Evolutionary conservation across 2,797 vertebrate species (phyloP), one percentile per base, ranked within the genome.

Genomic region (Lophotriccus pileatus): DNA sequence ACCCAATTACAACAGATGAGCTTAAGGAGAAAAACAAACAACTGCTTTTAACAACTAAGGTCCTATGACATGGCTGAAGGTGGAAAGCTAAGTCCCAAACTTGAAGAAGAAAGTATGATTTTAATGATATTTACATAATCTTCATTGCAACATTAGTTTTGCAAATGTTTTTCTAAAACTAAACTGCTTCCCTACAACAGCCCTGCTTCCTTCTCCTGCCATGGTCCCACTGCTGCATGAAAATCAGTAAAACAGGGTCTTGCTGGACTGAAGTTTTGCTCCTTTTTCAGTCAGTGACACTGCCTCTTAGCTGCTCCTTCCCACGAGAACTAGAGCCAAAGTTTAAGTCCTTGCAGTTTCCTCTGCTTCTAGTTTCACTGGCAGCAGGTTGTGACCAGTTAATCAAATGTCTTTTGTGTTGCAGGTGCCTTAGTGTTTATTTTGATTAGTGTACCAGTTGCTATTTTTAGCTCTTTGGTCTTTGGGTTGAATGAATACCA

Each of bases 341-440:
- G 52, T 86, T 94, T 87, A 90, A 74, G 62, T 90, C 84, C 81
- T 94, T 95, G 70, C 79, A 80, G 67, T 96, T 96, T 97, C 91
- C 94, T 88, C 70, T 0, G 9, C 95, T 97, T 96, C 96, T 91
- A 90, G 96, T 97, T 97, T 97, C 95, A 77, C 77, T 94, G 89
- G 88, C 36, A 2, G 96, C 1, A 10, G 89, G 94, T 97, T 98
- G 97, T 96, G 97, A 94, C 96, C 87, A 94, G 96, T 97, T 97
- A 97, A 97, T 97, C 96, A 97, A 97, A 96, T 95, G 85, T 92
- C 91, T 97, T 96, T 90, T 96, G 96, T 97, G 87, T 77, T 92
- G 91, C 98, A 98, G 97, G 96, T 97, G 97, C 96, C 86, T 87
- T 87, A 50, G 69, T 96, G 95, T 97, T 98, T 98, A 96, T 98